Evolutionary conservation across 2,113 vertebrate species (phyloP), one percentile per base, ranked within the genome.

Genomic region (Trichechus manatus): DNA sequence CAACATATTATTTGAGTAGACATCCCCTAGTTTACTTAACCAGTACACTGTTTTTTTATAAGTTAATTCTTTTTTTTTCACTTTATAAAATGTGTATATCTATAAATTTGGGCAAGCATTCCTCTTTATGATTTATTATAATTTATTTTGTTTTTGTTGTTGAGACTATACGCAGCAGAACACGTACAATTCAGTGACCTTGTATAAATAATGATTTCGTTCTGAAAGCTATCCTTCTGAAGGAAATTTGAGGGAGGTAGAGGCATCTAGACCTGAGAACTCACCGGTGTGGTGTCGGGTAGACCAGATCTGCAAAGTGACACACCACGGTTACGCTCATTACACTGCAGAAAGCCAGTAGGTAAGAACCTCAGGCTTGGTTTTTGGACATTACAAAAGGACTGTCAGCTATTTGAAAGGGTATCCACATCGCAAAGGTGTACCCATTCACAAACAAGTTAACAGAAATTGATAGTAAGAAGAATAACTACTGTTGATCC

Each of bases 321-420:
- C 9, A 0, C 33, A 56, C 11, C 50, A 23, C 23, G n/a, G 25
- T 22, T 22, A 2, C 11, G 5, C 36, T 5, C 0, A 0, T 5
- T 22, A 6, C 39, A 4, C 13, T 0, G 4, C 9, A 27, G 70
- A 63, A n/a, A 61, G 25, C 23, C 17, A 1, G 50, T 11, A 27
- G 36, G n/a, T 10, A 25, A 27, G 15, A 23, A 14, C 13, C 53
- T 0, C 3, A 22, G 22, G 20, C 22, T 14, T 22, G 61, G 25
- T 0, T 25, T 33, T 19, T 6, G 50, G 25, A 3, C 0, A 0
- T 50, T 64, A 66, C 31, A 1, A 77, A 91, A 56, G 90, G 59
- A 4, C n/a, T 31, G 20, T 33, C 6, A 33, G 80, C 64, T 36
- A 10, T 17, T 23, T 56, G 64, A 20, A 25, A 27, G 63, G 84